Base-by-base conservation (phyloP, 2,888 invertebrate genomes). In the Caenorhabditis sp. region DNA sequence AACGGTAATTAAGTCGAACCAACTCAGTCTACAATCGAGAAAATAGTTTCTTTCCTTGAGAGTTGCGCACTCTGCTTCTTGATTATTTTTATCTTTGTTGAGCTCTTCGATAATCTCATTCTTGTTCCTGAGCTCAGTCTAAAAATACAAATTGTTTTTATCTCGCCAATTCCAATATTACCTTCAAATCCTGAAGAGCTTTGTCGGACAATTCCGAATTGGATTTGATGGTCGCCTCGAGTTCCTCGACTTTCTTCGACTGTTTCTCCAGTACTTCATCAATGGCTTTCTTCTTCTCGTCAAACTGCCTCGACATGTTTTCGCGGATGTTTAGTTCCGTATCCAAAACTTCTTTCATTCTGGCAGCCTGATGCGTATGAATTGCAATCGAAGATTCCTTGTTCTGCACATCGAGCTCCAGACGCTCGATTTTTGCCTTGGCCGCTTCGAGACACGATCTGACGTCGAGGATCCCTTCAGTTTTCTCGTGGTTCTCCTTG, bases 271-370 rank as follows among this genome's bases (percentile, higher is more conserved):
- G 2, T 4, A 20, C 1, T 5, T 50, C 24, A 22, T 70, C 26
- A 32, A 51, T 9, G 13, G 26, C 4, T 18, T 18, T 20, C 20
- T 20, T 9, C 6, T 20, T 15, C 2, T 53, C 22, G 1, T 8
- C 20, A 18, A 11, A 47, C 24, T 56, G 62, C 0, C 13, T 20
- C 6, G 15, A 18, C 28, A 20, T 6, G 9, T 44, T 3, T 0
- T 72, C 56, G 6, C 72, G 72, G 28, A 72, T 72, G 24, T 11
- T 9, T 18, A 22, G 11, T 37, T 56, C 56, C 2, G 22, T 64
- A 2, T 26, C 15, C 32, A 64, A 35, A 6, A 47, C 20, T 1
- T 20, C 24, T n/a, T 22, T 32, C 15, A 55, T 26, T 6, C 53
- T 1, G 2, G 26, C 56, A 0, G 28, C 11, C 22, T 64, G 71